Base-by-base conservation (phyloP, 2,888 invertebrate species). In the Eupithecia subfuscata region DNA sequence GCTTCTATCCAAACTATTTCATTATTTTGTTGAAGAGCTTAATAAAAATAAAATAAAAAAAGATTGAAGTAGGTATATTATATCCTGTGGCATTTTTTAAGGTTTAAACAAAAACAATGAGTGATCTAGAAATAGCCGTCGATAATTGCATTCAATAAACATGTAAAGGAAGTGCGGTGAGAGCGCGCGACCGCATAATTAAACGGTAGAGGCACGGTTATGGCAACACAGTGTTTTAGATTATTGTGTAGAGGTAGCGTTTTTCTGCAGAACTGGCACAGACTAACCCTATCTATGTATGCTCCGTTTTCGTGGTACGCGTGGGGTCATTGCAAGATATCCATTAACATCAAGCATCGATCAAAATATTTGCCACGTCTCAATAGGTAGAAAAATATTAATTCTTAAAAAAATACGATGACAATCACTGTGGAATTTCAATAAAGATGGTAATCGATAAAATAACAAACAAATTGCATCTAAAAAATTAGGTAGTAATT, bases 141-240 rank as follows among this genome's bases (percentile, higher is more conserved):
- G 80, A 83, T 87, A 84, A 87, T 88, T 87, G 84, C 81, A 82
- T 83, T 82, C 83, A 85, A 86, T 86, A 87, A 88, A 86, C 82
- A 85, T 82, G 81, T 82, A 83, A 84, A 84, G 84, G 85, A 84
- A 85, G 83, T 80, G 80, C 71, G 80, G 80, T 84, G 74, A 80
- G 69, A 64, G 60, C 48, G 37, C 48, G 60, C 60, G 69, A 74
- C 80, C 77, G 64, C 75, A 65, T 18, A 69, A 60, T 52, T 68
- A 37, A 71, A 69, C 30, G 45, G 37, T 34, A 71, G 30, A 16
- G 22, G 30, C 25, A 72, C 60, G 25, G 37, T 9, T 9, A 48
- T n/a, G 52, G 45, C 43, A 45, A 69, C 64, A 64, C 64, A 16
- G 30, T 2, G 64, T 9, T 34, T 34, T 64, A 34, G 34, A 18